A percentile compares a stretch with the other conserved stretches of the same genome.
Evolutionary conservation across 2,888 invertebrate genomes (phyloP).

Genomic region (Chymomyza procnemis): DNA sequence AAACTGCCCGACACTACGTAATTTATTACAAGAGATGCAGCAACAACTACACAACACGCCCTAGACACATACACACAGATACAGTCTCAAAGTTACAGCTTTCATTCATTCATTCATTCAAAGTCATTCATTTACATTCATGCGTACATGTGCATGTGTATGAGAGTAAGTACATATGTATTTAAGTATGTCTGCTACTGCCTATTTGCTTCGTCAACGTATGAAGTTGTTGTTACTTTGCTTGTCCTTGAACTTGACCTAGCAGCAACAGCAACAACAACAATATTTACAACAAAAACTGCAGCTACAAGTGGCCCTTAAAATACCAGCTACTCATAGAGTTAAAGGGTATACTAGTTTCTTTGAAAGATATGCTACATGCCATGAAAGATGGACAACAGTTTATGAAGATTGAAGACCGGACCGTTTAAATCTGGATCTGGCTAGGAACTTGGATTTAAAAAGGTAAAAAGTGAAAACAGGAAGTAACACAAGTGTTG

Average conservation of each 20-base stretch:
- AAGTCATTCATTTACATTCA: background rate
- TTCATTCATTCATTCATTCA: slow-evolving; percentile 21
- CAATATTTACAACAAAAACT: background rate
- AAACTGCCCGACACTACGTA: background rate
- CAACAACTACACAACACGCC: background rate
- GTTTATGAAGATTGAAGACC: no score
- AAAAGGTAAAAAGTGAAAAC: no score
- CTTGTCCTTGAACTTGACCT: slow-evolving; percentile 73
- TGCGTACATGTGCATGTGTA: background rate
- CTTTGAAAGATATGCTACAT: no score
- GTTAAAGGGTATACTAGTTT: no score
- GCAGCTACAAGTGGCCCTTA: slow-evolving; percentile 56
- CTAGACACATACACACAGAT: background rate
- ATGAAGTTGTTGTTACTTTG: slow-evolving; percentile 34
- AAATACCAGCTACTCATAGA: no score
- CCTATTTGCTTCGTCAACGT: slow-evolving; percentile 32
- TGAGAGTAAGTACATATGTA: background rate
- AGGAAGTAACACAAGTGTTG: no score
- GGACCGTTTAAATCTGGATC: no score
- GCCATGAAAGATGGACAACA: no score
- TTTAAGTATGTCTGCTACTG: slow-evolving; percentile 6
- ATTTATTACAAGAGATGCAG: background rate
- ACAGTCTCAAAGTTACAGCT: slow-evolving; percentile 10
- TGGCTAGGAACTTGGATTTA: no score
- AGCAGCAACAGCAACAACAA: slow-evolving; percentile 35